Percentiles rank a stretch among this genome's conserved stretches.
phyloP scores from a whole-genome alignment of 2,888 invertebrate genomes.

The Pterostichus niger region DNA sequence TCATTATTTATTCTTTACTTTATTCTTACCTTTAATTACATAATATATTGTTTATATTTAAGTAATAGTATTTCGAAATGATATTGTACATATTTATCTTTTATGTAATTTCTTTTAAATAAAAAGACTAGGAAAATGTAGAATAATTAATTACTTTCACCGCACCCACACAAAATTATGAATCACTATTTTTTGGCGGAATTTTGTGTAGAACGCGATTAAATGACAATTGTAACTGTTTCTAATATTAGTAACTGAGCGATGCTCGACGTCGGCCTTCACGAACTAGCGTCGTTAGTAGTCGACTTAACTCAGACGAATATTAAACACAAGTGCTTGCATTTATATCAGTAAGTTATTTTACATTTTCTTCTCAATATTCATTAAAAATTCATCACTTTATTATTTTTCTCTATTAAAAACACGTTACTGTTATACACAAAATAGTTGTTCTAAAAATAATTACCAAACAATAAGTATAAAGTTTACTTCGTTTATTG shows the following conservation, averaged over 20 bases:
- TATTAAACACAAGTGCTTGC: conserved; percentile 20
- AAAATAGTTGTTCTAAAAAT: conserved; percentile 34
- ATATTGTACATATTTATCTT: no score
- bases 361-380: not conserved
- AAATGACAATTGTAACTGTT: conserved; percentile 60
- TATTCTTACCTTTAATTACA: not conserved
- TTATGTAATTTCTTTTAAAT: no score
- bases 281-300: conserved; percentile 46
- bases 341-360: conserved; percentile 19
- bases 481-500: conserved; percentile 36
- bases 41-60: not conserved
- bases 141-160: not conserved
- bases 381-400: no score
- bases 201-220: conserved; percentile 46
- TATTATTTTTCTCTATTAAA: not conserved
- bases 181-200: conserved; percentile 53
- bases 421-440: not conserved
- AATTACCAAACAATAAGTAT: conserved; percentile 5
- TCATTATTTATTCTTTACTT: not conserved
- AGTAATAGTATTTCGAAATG: no score
- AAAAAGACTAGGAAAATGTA: no score
- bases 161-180: conserved; percentile 13
- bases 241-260: conserved; percentile 64
- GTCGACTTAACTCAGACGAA: conserved; percentile 21
- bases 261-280: conserved; percentile 60